Conservation (phyloP, 2,888 invertebrate genomes). For the Machimus atricapillus region DNA sequence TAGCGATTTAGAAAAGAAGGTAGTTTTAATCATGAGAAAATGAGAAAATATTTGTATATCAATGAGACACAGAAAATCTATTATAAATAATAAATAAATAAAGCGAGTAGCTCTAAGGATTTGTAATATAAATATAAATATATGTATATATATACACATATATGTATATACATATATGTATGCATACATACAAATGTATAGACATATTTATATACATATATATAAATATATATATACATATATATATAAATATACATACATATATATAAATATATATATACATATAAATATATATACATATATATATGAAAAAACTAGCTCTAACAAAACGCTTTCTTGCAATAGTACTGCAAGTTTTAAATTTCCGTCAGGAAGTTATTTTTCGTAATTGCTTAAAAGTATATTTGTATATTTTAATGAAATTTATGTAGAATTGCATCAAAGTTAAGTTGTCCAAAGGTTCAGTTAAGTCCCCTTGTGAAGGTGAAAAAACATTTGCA, state of each 20-base stretch:
- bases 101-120: constrained; percentile 1
- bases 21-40: constrained; percentile 18
- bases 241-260: background rate
- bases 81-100: constrained; percentile 25
- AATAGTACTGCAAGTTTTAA: background rate
- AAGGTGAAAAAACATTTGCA: background rate
- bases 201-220: background rate
- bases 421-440: background rate
- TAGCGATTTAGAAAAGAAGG: constrained; percentile 11
- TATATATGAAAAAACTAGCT: constrained; percentile 5
- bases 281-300: background rate
- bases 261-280: background rate
- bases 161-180: too few species aligned
- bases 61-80: background rate
- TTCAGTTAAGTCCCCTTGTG: background rate
- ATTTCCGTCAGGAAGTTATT: background rate
- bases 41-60: constrained; percentile 30
- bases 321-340: constrained; percentile 11
- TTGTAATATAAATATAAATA: constrained; percentile 14
- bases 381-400: background rate
- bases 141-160: background rate
- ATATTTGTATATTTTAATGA: background rate
- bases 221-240: background rate
- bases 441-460: background rate
- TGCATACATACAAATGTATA: too few species aligned